Evolutionary conservation across 2,888 invertebrate genomes (phyloP), one percentile per base, ranked within the genome.

Genomic region (Tenodera sinensis): DNA sequence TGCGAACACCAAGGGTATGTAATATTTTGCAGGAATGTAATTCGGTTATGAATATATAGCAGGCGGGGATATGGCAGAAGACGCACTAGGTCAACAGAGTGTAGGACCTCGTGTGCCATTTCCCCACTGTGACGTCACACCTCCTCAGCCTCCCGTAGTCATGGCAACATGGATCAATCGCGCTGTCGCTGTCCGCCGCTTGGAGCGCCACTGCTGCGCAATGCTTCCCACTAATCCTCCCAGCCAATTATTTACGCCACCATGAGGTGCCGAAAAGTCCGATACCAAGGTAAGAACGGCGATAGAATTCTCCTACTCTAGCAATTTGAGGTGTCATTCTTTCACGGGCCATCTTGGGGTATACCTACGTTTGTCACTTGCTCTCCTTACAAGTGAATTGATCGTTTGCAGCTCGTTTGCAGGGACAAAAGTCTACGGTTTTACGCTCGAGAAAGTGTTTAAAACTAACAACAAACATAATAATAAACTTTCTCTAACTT

Each of bases 121-220:
- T 71, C 54, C 54, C 54, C 54, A 71, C 54, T 71, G 54, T 88
- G 88, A 88, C 88, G 88, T 88, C 88, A 88, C 83, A n/a, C 83
- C 82, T 83, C 28, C 84, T 88, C 88, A 83, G 88, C 28, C 84
- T 88, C 88, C 30, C 83, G 88, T 88, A 71, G 28, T 71, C 88
- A 88, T 88, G 54, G 88, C 88, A 84, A 88, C 84, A n/a, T 27
- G 88, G 88, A 88, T 88, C 88, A 88, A 88, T 88, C 88, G 83
- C 83, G 42, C 27, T 87, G 42, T 83, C 87, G 54, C 87, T 28
- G 87, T n/a, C 82, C 42, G 81, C 87, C 82, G 87, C 82, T 28
- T 83, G 87, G 87, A 87, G 82, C 87, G 83, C 87, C 42, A 87
- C 86, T 20, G 47, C 54, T 28, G 81, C 42, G 47, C 85, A 85